Evolutionary conservation across 2,113 vertebrate genomes (phyloP).

Genomic region (Orthonyx spaldingii): DNA sequence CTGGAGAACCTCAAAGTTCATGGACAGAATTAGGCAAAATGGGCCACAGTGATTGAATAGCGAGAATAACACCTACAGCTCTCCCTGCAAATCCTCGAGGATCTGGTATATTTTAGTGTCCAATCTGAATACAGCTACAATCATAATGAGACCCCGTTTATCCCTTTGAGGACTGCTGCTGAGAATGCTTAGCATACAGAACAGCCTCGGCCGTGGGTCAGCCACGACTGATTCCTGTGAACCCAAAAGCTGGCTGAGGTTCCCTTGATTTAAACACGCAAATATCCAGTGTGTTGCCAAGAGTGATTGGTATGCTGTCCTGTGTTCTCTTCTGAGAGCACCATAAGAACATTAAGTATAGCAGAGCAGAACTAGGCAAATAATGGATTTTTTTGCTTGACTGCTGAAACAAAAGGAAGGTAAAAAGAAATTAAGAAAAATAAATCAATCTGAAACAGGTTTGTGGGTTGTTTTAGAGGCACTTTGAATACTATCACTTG

Average conservation of each 20-base stretch:
- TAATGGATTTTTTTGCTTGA: conserved; percentile 3
- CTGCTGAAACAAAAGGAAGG: conserved; percentile 17
- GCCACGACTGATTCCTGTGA: not conserved
- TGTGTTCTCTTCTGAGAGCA: not conserved
- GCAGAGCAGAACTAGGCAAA: not conserved
- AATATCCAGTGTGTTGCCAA: not conserved
- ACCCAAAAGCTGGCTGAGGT: not conserved
- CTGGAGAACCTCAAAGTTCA: not conserved
- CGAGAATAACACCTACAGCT: not conserved
- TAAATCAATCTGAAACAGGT: not conserved
- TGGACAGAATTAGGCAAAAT: not conserved
- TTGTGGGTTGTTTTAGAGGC: not conserved
- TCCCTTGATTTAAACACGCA: not conserved
- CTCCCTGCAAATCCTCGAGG: not conserved
- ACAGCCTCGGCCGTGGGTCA: accelerated
- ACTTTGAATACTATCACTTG: not conserved
- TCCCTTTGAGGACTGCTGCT: not conserved
- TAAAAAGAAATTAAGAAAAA: conserved; percentile 14
- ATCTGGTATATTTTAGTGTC: not conserved
- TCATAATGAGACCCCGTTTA: not conserved
- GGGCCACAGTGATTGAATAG: not conserved
- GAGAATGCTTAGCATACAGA: not conserved
- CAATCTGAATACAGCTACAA: not conserved
- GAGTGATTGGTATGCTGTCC: not conserved
- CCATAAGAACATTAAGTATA: not conserved